A percentile compares a stretch with the other conserved stretches of the same genome.
phyloP scores from a whole-genome alignment of 35 echinoderm and acorn worm genomes.

The Strongylocentrotus purpuratus region DNA sequence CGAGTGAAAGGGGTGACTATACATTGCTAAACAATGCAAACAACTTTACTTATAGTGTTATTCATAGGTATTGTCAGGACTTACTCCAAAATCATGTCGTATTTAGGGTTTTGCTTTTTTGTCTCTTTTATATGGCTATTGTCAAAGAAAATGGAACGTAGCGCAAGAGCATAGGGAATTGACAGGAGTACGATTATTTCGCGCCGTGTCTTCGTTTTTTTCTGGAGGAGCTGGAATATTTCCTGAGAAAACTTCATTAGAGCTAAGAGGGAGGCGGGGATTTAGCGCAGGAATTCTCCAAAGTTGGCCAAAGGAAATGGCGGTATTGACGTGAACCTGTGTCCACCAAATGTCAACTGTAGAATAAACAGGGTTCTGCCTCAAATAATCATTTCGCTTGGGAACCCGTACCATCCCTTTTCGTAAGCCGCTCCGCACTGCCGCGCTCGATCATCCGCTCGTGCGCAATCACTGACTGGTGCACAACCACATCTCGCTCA shows the following conservation, averaged over 20 bases:
- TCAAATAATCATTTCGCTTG: slow-evolving; percentile 18
- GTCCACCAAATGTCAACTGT: slow-evolving; percentile 16
- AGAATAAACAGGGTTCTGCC: slow-evolving; percentile 3
- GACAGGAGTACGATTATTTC: background rate
- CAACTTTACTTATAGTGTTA: too few relatives aligned
- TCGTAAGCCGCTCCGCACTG: background rate
- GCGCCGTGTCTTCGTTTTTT: background rate
- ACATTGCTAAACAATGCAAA: too few relatives aligned
- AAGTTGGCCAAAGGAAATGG: background rate
- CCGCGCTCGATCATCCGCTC: background rate
- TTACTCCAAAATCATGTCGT: background rate
- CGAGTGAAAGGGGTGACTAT: too few relatives aligned
- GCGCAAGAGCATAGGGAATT: background rate
- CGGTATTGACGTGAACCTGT: slow-evolving; percentile 15
- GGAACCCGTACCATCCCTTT: background rate
- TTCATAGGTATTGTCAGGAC: too few relatives aligned
- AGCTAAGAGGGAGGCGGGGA: background rate
- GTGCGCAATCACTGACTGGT: background rate
- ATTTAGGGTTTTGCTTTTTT: background rate
- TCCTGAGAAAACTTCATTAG: slow-evolving; percentile 17
- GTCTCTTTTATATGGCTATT: background rate
- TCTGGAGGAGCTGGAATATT: background rate
- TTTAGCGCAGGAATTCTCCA: slow-evolving; percentile 2
- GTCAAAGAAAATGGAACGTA: background rate
- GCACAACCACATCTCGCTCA: background rate